A percentile compares a stretch with the other conserved stretches of the same genome.
These are phyloP conservation scores for Ochropacha duplaris DNA, from an alignment of 2,888 invertebrate genomes.

Conservation along the genomic window DNA sequence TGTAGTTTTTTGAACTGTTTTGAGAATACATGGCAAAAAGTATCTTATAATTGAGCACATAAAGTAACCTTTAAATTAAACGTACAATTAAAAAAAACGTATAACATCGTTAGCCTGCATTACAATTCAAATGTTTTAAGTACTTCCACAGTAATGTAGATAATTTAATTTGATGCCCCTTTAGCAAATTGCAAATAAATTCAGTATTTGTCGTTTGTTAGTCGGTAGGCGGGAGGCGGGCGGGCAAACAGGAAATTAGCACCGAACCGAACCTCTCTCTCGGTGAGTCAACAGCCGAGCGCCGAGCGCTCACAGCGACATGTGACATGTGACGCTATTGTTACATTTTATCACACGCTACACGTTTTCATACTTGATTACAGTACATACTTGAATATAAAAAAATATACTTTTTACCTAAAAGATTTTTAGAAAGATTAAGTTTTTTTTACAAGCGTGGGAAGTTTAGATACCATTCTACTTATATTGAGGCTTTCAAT, in stretches of 20 bases:
- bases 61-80: no score
- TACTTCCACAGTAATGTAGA: conserved; percentile 15
- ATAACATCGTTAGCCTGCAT: neutral
- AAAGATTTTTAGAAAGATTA: no score
- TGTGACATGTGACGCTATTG: conserved; percentile 35
- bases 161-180: conserved; percentile 11
- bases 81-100: no score
- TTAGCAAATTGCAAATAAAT: conserved; percentile 1
- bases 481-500: no score
- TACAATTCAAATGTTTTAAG: neutral
- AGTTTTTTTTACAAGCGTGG: no score
- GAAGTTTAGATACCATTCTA: no score
- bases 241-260: conserved; percentile 38
- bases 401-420: no score
- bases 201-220: neutral
- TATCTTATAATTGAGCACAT: no score
- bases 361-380: conserved; percentile 12
- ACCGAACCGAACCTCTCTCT: conserved; percentile 14
- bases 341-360: conserved; percentile 35
- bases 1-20: no score
- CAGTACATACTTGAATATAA: no score
- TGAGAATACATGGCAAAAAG: no score
- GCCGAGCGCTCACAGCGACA: conserved; percentile 41
- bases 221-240: neutral
- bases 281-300: conserved; percentile 35